phyloP scores from a whole-genome alignment of 2,888 invertebrate species.

The Platycnemis pennipes region DNA sequence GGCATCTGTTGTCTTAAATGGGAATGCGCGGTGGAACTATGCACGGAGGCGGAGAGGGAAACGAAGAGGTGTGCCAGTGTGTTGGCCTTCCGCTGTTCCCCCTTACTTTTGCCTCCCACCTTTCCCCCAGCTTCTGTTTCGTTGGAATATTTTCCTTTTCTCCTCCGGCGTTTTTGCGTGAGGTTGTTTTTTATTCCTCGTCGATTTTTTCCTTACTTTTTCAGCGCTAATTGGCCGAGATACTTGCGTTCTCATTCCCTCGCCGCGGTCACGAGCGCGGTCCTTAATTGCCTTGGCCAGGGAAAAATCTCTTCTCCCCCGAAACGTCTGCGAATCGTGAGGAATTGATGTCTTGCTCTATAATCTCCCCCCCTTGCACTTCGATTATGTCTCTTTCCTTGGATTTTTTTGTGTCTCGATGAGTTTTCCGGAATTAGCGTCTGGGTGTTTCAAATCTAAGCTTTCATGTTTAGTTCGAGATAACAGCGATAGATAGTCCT shows the following conservation, averaged over 20 bases:
- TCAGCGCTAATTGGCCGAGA: constrained; percentile 31
- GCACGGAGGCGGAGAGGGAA: not conserved
- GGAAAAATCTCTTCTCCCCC: not conserved
- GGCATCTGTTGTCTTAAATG: constrained; percentile 31
- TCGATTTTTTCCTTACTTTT: constrained; percentile 16
- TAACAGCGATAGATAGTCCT: not conserved
- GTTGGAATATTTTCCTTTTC: not conserved
- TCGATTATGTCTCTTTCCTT: not conserved
- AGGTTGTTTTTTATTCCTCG: not conserved
- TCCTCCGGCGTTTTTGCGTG: constrained; percentile 2
- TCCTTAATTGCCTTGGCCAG: constrained; percentile 12
- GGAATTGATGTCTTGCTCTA: constrained; percentile 28
- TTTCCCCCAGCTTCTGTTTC: not conserved
- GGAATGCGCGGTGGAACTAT: constrained; percentile 17
- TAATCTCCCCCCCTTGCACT: not conserved
- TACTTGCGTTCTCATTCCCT: constrained; percentile 26
- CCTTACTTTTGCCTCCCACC: not conserved
- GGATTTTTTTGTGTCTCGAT: not conserved
- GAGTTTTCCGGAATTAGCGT: not conserved
- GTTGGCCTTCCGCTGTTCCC: not conserved
- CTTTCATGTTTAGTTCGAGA: not conserved
- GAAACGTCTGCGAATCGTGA: constrained; percentile 32
- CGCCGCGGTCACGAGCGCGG: constrained; percentile 35
- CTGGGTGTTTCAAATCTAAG: not conserved
- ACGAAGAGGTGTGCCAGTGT: not conserved